Evolutionary conservation across 35 echinoderm and acorn worm species (phyloP).

Genomic region (Ptychodera flava): DNA sequence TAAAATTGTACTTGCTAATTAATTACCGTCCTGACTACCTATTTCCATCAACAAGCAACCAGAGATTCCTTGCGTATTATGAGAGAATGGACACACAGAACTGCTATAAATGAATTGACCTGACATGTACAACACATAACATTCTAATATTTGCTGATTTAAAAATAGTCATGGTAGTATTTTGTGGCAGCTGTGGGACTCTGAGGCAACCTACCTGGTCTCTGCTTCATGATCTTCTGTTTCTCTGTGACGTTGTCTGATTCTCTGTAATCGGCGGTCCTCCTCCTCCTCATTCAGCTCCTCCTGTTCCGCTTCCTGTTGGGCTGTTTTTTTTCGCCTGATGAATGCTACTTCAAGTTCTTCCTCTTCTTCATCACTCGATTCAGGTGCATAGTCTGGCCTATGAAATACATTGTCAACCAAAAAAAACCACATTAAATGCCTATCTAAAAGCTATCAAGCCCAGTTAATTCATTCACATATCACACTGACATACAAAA

Average conservation of each 20-base stretch:
- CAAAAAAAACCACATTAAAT: conserved; percentile 16
- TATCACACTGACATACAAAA: not conserved
- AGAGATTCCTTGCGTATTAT: too few species aligned
- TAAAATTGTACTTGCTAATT: too few species aligned
- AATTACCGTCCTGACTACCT: too few species aligned
- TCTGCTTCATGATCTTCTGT: conserved; percentile 45
- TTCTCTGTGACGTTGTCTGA: conserved; percentile 51
- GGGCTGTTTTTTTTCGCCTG: conserved; percentile 2
- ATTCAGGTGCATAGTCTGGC: conserved; percentile 87
- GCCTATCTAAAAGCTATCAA: not conserved
- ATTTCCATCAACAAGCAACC: too few species aligned
- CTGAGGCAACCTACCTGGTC: too few species aligned
- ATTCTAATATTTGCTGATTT: too few species aligned
- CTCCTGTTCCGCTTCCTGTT: not conserved
- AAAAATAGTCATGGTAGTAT: too few species aligned
- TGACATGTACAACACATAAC: too few species aligned
- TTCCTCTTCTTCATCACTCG: conserved; percentile 65
- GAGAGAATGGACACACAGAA: too few species aligned
- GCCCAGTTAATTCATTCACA: not conserved
- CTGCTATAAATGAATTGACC: too few species aligned
- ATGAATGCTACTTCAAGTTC: conserved; percentile 26
- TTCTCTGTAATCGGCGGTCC: conserved; percentile 53
- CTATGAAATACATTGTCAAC: conserved; percentile 10
- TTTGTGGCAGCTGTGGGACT: too few species aligned
- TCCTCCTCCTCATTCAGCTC: conserved; percentile 33